Conservation (phyloP, 1,140 invertebrate species). For the Eumaeus atala region DNA sequence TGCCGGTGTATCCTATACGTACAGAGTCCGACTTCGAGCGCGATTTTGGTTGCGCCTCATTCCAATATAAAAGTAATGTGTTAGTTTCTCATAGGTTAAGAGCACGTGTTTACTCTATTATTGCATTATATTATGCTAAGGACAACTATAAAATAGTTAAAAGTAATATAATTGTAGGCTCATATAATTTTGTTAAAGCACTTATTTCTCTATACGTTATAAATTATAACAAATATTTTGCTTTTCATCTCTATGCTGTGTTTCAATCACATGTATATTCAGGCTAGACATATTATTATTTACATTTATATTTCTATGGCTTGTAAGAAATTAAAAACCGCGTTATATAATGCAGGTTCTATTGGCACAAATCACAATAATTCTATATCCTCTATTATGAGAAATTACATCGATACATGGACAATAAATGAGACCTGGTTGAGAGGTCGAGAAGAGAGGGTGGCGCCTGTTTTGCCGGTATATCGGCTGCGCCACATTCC, state of each 20-base stretch:
- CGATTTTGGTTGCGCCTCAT: conserved; percentile 12
- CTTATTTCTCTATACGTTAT: too few relatives aligned
- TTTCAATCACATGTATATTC: not conserved
- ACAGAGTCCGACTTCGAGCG: conserved; percentile 10
- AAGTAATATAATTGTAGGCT: too few relatives aligned
- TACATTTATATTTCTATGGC: not conserved
- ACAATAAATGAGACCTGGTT: too few relatives aligned
- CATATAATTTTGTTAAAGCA: too few relatives aligned
- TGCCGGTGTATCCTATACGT: not conserved
- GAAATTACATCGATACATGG: not conserved
- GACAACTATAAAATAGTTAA: too few relatives aligned
- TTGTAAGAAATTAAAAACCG: not conserved
- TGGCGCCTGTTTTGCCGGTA: conserved; percentile 17
- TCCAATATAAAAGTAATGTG: not conserved
- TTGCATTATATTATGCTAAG: too few relatives aligned
- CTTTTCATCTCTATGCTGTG: not conserved
- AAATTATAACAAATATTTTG: too few relatives aligned
- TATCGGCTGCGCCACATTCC: too few relatives aligned
- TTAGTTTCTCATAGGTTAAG: too few relatives aligned
- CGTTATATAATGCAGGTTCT: conserved; percentile 6
- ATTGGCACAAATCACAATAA: not conserved
- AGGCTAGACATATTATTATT: not conserved
- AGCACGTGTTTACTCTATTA: too few relatives aligned
- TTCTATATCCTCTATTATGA: conserved; percentile 7
- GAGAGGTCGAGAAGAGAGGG: conserved; percentile 21